Percentiles rank a stretch among this genome's conserved stretches.
These are phyloP conservation scores for Acanthosepion pharaonis DNA, from an alignment of 2,888 invertebrate species.

Conservation along the genomic window DNA sequence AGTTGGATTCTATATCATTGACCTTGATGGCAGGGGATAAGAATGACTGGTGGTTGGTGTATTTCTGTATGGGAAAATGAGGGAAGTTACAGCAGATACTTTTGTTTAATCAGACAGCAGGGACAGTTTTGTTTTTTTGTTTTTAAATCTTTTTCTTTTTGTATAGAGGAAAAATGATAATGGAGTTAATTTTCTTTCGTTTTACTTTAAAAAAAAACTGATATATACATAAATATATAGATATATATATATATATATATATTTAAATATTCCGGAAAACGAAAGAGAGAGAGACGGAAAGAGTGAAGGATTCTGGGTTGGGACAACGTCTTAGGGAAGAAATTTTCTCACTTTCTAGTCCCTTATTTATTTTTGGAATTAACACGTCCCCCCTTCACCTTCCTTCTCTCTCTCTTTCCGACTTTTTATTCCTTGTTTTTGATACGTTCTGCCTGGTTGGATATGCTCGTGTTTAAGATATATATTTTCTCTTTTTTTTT, in stretches of 20 bases:
- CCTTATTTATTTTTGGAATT: background rate
- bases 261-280: background rate
- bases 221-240: too few species aligned
- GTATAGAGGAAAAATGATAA: background rate
- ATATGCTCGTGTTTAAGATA: background rate
- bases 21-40: too few species aligned
- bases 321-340: background rate
- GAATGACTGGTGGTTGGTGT: background rate
- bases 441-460: background rate
- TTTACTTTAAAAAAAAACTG: background rate
- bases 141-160: background rate
- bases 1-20: background rate
- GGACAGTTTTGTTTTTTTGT: background rate
- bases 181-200: too few species aligned
- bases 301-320: background rate
- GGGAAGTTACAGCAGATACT: background rate
- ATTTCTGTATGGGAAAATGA: background rate
- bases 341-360: background rate
- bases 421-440: background rate
- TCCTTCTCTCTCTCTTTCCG: background rate
- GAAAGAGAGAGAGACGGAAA: conserved; percentile 8
- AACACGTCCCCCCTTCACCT: background rate
- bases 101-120: background rate
- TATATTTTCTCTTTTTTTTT: background rate
- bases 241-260: too few species aligned